These are phyloP conservation scores for Hydrochoerus hydrochaeris DNA, from an alignment of 2,113 vertebrate genomes.

Conservation along the genomic window DNA sequence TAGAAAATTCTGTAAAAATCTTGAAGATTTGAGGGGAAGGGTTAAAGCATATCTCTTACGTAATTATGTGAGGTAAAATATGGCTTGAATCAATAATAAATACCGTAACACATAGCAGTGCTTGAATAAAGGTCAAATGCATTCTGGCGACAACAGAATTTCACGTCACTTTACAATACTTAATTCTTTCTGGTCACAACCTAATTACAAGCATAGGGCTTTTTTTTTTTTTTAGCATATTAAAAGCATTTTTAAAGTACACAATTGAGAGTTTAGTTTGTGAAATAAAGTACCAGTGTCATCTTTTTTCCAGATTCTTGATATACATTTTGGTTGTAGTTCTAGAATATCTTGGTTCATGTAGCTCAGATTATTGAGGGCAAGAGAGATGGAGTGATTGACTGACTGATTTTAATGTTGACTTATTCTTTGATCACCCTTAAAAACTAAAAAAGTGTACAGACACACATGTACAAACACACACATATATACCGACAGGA, in stretches of 20 bases:
- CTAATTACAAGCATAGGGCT: not conserved
- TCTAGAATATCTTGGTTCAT: not conserved
- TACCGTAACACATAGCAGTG: not conserved
- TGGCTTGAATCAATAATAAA: not conserved
- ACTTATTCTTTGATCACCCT: not conserved
- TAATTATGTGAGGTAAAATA: not conserved
- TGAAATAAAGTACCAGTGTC: not conserved
- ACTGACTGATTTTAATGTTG: not conserved
- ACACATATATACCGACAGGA: not conserved
- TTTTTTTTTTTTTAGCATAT: too few species aligned
- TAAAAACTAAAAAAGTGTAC: not conserved
- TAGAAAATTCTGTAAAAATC: not conserved
- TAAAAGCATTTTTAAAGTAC: too few species aligned
- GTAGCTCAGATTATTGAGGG: not conserved
- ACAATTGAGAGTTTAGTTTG: too few species aligned
- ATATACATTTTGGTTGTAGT: not conserved
- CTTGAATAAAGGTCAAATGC: not conserved
- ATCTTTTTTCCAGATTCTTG: not conserved
- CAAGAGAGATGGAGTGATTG: not conserved
- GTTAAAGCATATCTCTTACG: not conserved
- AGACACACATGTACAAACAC: not conserved
- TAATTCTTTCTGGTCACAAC: not conserved
- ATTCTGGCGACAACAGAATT: not conserved
- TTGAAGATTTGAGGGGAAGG: not conserved
- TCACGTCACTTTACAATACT: not conserved